These are phyloP conservation scores for Ichneumoninae sp. DNA, from an alignment of 2,888 invertebrate species.

Conservation along the genomic window DNA sequence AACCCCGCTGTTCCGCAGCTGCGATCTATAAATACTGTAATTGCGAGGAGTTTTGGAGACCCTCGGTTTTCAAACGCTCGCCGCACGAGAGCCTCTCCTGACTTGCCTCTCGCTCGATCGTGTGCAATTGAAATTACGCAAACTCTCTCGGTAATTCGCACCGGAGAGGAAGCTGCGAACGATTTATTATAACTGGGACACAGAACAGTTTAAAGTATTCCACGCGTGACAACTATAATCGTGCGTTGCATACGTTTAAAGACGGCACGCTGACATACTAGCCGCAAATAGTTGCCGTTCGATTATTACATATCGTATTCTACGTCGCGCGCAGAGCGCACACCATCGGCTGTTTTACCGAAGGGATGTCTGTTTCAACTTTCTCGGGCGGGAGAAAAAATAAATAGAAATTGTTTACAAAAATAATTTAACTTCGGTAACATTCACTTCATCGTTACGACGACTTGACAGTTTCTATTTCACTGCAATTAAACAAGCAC, in stretches of 20 bases:
- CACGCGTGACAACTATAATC: slow-evolving; percentile 64
- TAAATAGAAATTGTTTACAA: not conserved
- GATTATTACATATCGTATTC: slow-evolving; percentile 38
- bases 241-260: slow-evolving; percentile 34
- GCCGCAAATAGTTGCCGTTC: slow-evolving; percentile 39
- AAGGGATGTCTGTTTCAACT: not conserved
- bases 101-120: slow-evolving; percentile 16
- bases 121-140: slow-evolving; percentile 42
- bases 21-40: slow-evolving; percentile 76
- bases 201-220: slow-evolving; percentile 31
- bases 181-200: not conserved
- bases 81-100: slow-evolving; percentile 36
- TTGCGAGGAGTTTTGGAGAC: slow-evolving; percentile 59
- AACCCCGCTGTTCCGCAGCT: slow-evolving; percentile 72
- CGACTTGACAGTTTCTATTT: no score
- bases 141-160: slow-evolving; percentile 19
- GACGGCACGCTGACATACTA: slow-evolving; percentile 75
- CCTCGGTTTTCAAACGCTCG: slow-evolving; percentile 12
- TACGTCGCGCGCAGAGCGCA: not conserved
- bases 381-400: not conserved
- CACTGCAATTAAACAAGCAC: no score
- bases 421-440: no score
- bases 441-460: no score
- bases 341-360: not conserved
- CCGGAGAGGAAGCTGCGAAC: not conserved